phyloP scores from a whole-genome alignment of 2,113 vertebrate genomes.

The Felis chaus region DNA sequence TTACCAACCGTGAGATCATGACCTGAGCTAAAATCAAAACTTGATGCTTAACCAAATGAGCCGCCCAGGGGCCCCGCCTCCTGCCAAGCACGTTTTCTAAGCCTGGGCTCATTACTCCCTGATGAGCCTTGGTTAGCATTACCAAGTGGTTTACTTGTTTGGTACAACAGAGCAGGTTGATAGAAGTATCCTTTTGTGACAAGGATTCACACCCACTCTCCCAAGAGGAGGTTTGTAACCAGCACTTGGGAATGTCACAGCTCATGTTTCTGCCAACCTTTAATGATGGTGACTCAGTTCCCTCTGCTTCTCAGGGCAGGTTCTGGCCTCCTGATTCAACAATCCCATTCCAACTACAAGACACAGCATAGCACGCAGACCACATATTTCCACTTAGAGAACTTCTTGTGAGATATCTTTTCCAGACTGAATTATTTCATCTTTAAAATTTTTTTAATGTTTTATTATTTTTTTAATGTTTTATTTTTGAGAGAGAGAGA shows the following conservation, averaged over 20 bases:
- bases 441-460: no score
- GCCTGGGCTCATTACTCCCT: neutral
- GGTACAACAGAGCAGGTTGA: neutral
- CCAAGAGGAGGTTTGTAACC: neutral
- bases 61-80: no score
- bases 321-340: neutral
- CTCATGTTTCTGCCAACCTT: neutral
- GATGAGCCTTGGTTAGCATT: neutral
- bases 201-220: neutral
- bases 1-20: no score
- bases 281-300: fast-evolving
- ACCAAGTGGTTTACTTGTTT: neutral
- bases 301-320: neutral
- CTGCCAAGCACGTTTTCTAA: neutral
- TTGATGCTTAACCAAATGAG: no score
- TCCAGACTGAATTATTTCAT: neutral
- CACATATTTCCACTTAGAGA: neutral
- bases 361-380: fast-evolving
- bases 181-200: neutral
- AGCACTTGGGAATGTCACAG: fast-evolving
- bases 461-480: no score
- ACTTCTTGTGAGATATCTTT: neutral
- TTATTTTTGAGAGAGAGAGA: no score
- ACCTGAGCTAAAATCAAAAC: no score
- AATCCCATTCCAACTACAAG: neutral